Evolutionary conservation across 2,888 invertebrate species (phyloP).

Genomic region (Notodonta ziczac): DNA sequence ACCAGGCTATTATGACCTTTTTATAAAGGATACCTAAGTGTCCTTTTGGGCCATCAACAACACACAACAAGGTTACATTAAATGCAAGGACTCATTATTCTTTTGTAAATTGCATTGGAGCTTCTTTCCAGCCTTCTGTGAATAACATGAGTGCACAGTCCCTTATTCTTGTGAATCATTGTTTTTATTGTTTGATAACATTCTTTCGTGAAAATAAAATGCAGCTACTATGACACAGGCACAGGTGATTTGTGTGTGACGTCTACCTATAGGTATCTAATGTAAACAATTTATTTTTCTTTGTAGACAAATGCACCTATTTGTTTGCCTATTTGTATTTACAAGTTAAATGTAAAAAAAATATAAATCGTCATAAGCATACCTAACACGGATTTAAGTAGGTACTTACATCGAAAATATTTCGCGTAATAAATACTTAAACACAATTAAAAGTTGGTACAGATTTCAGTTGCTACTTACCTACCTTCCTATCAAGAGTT

Average conservation of each 20-base stretch:
- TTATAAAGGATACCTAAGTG: too few relatives aligned
- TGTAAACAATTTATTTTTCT: not conserved
- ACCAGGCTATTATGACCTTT: too few relatives aligned
- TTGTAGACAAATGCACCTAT: not conserved
- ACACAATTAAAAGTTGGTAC: too few relatives aligned
- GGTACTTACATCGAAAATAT: too few relatives aligned
- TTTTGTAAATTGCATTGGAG: not conserved
- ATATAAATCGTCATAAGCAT: not conserved
- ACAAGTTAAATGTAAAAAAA: not conserved
- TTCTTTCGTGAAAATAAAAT: not conserved
- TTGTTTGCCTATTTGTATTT: conserved; percentile 2
- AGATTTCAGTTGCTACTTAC: too few relatives aligned
- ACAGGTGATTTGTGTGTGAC: not conserved
- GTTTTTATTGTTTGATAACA: not conserved
- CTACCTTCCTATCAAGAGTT: too few relatives aligned
- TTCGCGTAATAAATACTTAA: too few relatives aligned
- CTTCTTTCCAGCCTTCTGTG: not conserved
- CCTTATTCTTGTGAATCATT: not conserved
- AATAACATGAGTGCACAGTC: not conserved
- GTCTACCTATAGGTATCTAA: not conserved
- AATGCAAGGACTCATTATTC: too few relatives aligned
- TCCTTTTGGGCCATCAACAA: too few relatives aligned
- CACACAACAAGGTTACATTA: too few relatives aligned
- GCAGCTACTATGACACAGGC: not conserved
- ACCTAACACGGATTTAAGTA: too few relatives aligned